A percentile compares a stretch with the other conserved stretches of the same genome.
Evolutionary conservation across 2,888 invertebrate species (phyloP).

Genomic region (Alviniconcha strummeri): DNA sequence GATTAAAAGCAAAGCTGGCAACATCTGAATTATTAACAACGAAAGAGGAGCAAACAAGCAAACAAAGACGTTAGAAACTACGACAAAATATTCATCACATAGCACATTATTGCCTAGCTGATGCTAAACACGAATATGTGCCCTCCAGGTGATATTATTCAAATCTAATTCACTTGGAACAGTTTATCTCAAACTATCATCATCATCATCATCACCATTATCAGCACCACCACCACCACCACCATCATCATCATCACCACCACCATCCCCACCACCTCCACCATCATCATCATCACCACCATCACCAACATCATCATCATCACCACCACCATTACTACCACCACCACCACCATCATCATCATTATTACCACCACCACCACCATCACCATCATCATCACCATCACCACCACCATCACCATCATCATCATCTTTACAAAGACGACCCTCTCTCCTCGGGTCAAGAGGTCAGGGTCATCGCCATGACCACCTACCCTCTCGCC

Average conservation of each 20-base stretch:
- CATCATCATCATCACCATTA: neutral
- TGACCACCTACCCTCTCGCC: constrained; percentile 59
- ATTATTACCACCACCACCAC: neutral
- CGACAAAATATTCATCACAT: neutral
- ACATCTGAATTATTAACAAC: too few relatives aligned
- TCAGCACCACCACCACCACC: neutral
- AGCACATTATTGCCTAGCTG: too few relatives aligned
- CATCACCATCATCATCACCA: neutral
- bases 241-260: neutral
- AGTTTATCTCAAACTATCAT: neutral
- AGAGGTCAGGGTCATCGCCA: too few relatives aligned
- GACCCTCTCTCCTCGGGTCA: too few relatives aligned
- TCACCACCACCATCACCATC: neutral
- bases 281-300: neutral
- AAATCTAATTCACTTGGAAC: too few relatives aligned
- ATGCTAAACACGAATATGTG: too few relatives aligned
- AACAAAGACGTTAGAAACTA: neutral
- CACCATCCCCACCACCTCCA: neutral
- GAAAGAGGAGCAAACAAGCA: too few relatives aligned
- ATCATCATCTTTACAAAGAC: neutral
- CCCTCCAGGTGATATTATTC: too few relatives aligned
- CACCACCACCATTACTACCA: neutral
- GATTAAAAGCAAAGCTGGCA: too few relatives aligned
- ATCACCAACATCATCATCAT: neutral
- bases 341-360: neutral